Evolutionary conservation across 2,113 vertebrate species (phyloP), one percentile per base, ranked within the genome.

Genomic region (Syngnathus floridae): DNA sequence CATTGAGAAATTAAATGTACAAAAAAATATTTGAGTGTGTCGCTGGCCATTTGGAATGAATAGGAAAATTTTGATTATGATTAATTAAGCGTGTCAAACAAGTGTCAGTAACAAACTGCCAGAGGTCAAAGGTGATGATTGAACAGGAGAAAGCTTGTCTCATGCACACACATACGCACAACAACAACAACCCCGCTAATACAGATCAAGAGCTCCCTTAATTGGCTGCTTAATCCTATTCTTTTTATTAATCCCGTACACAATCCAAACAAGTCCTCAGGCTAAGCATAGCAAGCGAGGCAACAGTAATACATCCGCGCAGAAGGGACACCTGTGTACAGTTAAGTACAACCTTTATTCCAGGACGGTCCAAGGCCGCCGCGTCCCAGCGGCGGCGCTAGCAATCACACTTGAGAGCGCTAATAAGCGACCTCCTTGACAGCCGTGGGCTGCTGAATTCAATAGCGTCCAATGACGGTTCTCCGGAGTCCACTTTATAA

Each of bases 151-250:
- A 14, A 14, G 14, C 26, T 3, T 31, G 26, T 26, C 26, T 2
- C 26, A 26, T 2, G 26, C 0, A 1, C 45, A 48, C 45, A 48
- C 52, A 14, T 67, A 77, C 72, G 64, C 76, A 58, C 68, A 54
- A 77, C 70, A 70, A 79, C 54, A 7, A 56, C 12, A 35, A 78
- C 66, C 70, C 35, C 41, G 38, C 79, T 74, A 71, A 77, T 77
- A 36, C 65, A 85, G 81, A 83, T 84, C 73, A 83, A 83, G 81
- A 74, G 77, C 74, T 82, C 46, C 79, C 88, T 86, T 89, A 90
- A 91, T 90, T 90, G 81, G 67, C 79, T 89, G 90, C 72, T 80
- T 89, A 89, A 90, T 89, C 86, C 84, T 54, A 77, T 87, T 86
- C 83, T 84, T 74, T 72, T 70, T 76, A 86, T 86, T 85, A 88